Percentiles rank a stretch among this genome's conserved stretches.
phyloP scores from a whole-genome alignment of 2,888 invertebrate genomes.

The Diploptera punctata region DNA sequence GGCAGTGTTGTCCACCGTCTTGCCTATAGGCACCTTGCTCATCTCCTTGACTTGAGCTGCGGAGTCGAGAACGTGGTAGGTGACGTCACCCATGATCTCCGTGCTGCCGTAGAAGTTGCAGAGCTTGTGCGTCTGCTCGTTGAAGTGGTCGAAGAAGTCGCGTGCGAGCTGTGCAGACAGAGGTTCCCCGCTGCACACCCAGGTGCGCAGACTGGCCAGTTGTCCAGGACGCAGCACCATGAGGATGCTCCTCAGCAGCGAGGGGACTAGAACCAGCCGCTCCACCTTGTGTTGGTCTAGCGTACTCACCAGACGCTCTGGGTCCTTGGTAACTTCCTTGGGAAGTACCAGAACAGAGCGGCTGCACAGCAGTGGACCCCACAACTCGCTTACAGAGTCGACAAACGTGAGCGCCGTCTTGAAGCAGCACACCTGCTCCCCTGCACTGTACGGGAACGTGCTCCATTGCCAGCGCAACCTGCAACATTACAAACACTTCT shows the following conservation, averaged over 20 bases:
- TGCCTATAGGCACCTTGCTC: constrained; percentile 81
- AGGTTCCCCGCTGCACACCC: constrained; percentile 90
- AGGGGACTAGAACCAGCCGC: constrained; percentile 85
- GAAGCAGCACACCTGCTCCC: constrained; percentile 78
- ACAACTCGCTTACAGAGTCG: constrained; percentile 87
- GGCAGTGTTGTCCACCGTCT: constrained; percentile 74
- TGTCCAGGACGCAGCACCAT: constrained; percentile 61
- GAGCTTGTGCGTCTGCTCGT: constrained; percentile 67
- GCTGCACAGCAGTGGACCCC: constrained; percentile 78
- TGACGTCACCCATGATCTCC: constrained; percentile 91
- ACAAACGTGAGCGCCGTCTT: constrained; percentile 93
- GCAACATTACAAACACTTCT: too few relatives aligned
- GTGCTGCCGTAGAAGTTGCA: constrained; percentile 93
- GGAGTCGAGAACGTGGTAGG: constrained; percentile 72
- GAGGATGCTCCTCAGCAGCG: constrained; percentile 77
- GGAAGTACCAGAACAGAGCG: constrained; percentile 75
- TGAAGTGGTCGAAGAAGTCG: constrained; percentile 78
- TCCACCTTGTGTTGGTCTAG: constrained; percentile 76
- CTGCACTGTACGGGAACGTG: constrained; percentile 72
- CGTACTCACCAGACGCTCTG: constrained; percentile 72
- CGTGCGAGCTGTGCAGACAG: constrained; percentile 72
- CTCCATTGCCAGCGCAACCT: constrained; percentile 88
- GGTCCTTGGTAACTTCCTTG: constrained; percentile 75
- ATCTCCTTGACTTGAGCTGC: constrained; percentile 60
- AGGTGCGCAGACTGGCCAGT: constrained; percentile 69